phyloP scores from a whole-genome alignment of 2,797 vertebrate genomes.

The Cuculus canorus region DNA sequence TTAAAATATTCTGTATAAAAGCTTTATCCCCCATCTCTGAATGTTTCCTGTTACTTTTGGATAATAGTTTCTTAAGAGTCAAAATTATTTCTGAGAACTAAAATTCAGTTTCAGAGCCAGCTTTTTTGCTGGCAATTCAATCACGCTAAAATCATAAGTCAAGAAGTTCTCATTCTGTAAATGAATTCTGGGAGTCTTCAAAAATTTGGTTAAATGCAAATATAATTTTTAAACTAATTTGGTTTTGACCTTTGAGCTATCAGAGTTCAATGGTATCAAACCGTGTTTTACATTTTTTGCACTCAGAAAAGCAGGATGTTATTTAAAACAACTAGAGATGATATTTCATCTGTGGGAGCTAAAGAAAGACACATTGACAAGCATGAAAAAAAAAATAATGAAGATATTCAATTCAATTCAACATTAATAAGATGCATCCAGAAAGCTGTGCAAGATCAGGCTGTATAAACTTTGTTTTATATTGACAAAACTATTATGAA shows the following conservation, averaged over 20 bases:
- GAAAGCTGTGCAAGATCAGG: neutral
- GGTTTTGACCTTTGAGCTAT: neutral
- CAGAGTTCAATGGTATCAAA: neutral
- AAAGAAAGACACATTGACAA: neutral
- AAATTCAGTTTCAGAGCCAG: neutral
- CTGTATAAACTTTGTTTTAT: neutral
- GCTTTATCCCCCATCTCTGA: neutral
- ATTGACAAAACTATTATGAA: neutral
- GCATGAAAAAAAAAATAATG: neutral
- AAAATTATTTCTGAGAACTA: conserved; percentile 1
- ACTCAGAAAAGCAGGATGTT: neutral
- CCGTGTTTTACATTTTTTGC: neutral
- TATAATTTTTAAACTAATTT: neutral
- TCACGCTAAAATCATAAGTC: neutral
- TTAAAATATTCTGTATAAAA: neutral
- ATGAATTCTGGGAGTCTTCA: neutral
- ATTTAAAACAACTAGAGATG: conserved; percentile 20
- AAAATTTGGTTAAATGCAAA: neutral
- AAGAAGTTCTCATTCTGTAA: neutral
- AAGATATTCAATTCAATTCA: neutral
- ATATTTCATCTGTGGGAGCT: neutral
- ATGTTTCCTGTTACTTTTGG: neutral
- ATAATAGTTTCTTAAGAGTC: neutral
- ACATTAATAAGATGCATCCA: neutral
- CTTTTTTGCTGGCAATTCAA: neutral